phyloP scores from a whole-genome alignment of 2,797 vertebrate genomes.

The Dendrocincla fuliginosa region DNA sequence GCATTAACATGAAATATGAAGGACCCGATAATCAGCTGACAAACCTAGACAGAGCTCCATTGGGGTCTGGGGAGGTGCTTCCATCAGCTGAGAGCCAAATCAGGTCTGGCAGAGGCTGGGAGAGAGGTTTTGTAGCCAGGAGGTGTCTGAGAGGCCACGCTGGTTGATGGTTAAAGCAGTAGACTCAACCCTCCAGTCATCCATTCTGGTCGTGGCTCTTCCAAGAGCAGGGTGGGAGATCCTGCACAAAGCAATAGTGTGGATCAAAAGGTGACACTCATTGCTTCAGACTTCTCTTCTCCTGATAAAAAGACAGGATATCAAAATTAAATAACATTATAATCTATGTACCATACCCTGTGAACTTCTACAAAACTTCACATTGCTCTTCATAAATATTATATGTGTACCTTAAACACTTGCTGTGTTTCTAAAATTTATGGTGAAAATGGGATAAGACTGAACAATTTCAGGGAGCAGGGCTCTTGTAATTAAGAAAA shows the following conservation, averaged over 20 bases:
- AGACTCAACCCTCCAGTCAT: not conserved
- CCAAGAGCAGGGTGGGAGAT: not conserved
- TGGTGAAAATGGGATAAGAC: not conserved
- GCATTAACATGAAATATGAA: not conserved
- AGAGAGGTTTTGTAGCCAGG: not conserved
- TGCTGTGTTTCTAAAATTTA: not conserved
- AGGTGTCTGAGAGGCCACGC: accelerated
- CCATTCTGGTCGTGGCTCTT: not conserved
- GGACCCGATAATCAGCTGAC: not conserved
- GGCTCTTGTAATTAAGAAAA: not conserved
- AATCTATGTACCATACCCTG: accelerated
- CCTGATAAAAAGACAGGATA: not conserved
- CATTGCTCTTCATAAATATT: not conserved
- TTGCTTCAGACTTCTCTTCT: not conserved
- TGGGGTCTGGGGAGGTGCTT: not conserved
- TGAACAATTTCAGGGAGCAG: not conserved
- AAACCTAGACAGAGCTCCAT: not conserved
- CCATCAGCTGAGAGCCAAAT: not conserved
- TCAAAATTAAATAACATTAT: not conserved
- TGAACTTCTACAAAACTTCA: not conserved
- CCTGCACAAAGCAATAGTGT: not conserved
- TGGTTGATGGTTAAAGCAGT: not conserved
- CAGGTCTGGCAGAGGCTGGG: not conserved
- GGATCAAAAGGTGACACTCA: not conserved
- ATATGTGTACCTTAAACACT: not conserved